Evolutionary conservation across 1,140 invertebrate genomes (phyloP).

Genomic region (Eueides isabella): DNA sequence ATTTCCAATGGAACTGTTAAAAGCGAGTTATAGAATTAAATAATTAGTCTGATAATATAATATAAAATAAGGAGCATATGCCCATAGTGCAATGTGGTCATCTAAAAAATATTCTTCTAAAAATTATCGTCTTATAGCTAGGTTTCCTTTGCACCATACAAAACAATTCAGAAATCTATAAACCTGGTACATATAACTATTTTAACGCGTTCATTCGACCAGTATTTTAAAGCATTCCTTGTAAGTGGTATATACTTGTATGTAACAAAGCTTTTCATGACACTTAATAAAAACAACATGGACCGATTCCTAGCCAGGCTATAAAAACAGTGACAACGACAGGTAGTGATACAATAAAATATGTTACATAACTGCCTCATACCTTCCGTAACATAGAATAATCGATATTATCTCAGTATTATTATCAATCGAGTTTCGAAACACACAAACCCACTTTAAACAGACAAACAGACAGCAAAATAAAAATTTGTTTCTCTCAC

Average conservation of each 20-base stretch:
- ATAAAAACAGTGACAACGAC: slow-evolving; percentile 7
- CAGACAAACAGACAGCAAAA: slow-evolving; percentile 31
- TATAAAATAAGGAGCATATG: too few species aligned
- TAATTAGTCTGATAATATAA: too few species aligned
- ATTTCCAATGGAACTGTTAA: too few species aligned
- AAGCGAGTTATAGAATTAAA: too few species aligned
- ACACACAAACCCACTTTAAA: slow-evolving; percentile 39
- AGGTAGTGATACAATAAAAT: slow-evolving; percentile 16
- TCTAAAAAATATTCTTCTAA: too few species aligned
- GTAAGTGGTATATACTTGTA: not conserved
- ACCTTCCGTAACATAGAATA: slow-evolving; percentile 28
- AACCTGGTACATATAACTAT: not conserved
- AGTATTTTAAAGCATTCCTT: not conserved
- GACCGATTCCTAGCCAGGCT: not conserved
- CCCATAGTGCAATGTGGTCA: too few species aligned
- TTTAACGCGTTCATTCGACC: not conserved
- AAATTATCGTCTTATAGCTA: too few species aligned
- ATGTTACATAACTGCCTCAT: slow-evolving; percentile 16
- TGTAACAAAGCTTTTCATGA: not conserved
- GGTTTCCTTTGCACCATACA: too few species aligned
- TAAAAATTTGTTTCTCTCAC: slow-evolving; percentile 41
- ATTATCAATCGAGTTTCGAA: slow-evolving; percentile 35
- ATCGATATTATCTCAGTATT: slow-evolving; percentile 33
- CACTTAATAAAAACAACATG: slow-evolving; percentile 2
- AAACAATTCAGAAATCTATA: not conserved